Evolutionary conservation across 2,888 invertebrate species (phyloP).

Genomic region (Eupelmus urozonus): DNA sequence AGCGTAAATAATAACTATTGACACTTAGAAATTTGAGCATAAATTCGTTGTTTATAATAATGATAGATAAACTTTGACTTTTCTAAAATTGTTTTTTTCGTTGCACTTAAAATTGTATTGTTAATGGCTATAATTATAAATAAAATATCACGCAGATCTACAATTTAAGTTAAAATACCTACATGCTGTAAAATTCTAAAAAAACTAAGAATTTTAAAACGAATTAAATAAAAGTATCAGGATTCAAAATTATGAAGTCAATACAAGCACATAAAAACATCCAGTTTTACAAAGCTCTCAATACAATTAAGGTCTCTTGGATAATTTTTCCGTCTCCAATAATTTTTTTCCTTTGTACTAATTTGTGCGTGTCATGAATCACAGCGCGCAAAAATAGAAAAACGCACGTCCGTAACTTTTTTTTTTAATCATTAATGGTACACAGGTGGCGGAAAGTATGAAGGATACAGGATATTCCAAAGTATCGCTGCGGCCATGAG

Average conservation of each 20-base stretch:
- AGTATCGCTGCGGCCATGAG: constrained; percentile 86
- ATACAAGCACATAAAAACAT: background rate
- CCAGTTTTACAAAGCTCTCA: background rate
- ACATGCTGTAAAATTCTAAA: background rate
- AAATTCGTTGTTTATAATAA: constrained; percentile 15
- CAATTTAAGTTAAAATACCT: constrained; percentile 1
- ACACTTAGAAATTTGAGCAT: constrained; percentile 11
- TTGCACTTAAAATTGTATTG: background rate
- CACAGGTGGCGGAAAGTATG: constrained; percentile 77
- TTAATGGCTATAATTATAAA: constrained; percentile 10
- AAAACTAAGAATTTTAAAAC: constrained; percentile 12
- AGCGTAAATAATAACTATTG: constrained; percentile 37
- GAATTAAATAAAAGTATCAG: background rate
- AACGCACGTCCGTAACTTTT: too few species aligned
- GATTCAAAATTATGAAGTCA: constrained; percentile 35
- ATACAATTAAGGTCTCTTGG: constrained; percentile 24
- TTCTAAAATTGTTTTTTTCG: background rate
- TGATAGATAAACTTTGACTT: background rate
- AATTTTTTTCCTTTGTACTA: constrained; percentile 51
- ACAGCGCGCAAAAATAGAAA: constrained; percentile 28
- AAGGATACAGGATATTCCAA: constrained; percentile 84
- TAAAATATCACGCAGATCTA: constrained; percentile 10
- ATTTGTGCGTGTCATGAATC: constrained; percentile 42
- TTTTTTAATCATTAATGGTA: constrained; percentile 44
- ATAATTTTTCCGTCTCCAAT: background rate